Percentiles rank a stretch among this genome's conserved stretches.
phyloP scores from a whole-genome alignment of 2,797 vertebrate species.

The Oreonectes daqikongensis region DNA sequence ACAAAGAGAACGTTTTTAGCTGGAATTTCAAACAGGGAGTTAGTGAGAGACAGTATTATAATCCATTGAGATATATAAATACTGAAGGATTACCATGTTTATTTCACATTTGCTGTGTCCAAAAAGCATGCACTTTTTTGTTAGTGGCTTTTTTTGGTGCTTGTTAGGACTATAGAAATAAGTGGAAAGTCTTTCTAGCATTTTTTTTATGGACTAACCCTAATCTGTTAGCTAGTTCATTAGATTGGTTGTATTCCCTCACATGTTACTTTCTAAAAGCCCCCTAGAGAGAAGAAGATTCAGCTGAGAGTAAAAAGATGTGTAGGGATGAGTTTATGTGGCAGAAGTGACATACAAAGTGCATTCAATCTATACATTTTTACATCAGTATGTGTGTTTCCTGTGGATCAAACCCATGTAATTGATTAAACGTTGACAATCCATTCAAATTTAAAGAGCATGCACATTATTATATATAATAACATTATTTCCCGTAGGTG shows the following conservation, averaged over 20 bases:
- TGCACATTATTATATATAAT: too few species aligned
- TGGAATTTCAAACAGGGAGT: neutral
- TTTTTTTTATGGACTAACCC: too few species aligned
- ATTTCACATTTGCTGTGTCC: neutral
- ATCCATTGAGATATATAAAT: neutral
- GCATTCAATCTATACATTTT: too few species aligned
- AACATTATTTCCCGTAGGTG: too few species aligned
- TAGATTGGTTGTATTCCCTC: conserved; percentile 65
- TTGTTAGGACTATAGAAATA: neutral
- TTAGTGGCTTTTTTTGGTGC: neutral
- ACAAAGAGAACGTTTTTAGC: conserved; percentile 32
- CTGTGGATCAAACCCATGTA: too few species aligned
- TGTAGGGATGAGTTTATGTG: conserved; percentile 41
- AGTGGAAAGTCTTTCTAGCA: neutral
- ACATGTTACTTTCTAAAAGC: conserved; percentile 67
- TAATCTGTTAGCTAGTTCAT: conserved; percentile 61
- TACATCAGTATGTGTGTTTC: too few species aligned
- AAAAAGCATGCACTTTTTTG: neutral
- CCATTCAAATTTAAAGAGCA: too few species aligned
- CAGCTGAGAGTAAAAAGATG: too few species aligned
- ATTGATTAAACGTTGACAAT: too few species aligned
- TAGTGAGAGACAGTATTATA: neutral
- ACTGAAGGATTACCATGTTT: neutral
- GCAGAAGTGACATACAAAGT: too few species aligned
- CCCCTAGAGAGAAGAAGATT: conserved; percentile 47